Evolutionary conservation across 1,140 invertebrate genomes (phyloP), one percentile per base, ranked within the genome.

Genomic region (Brachionus paranguensis): DNA sequence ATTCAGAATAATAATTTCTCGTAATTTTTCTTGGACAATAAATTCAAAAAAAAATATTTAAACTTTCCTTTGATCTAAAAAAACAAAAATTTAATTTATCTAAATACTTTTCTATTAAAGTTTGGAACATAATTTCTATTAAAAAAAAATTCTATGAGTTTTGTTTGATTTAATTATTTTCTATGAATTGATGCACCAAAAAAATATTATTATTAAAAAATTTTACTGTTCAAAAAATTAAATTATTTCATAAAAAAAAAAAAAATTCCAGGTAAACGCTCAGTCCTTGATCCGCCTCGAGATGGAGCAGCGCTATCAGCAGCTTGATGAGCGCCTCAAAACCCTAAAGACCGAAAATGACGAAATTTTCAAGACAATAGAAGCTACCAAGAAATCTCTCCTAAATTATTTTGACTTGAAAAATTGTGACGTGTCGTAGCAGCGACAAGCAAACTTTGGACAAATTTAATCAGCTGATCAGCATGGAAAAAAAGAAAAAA

Each of bases 341-440:
- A 91, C 92, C 29, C 91, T 97, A 37, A 91, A 93, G 84, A 93
- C 94, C 12, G 95, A 97, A 89, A 95, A 94, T 84, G 95, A 96
- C 88, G 95, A 97, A 90, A 88, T 90, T 8, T 97, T 95, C 94
- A 97, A 97, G 89, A 96, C 95, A 3, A 90, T 98, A 43, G 95
- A 97, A 90, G 95, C 95, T 1, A 95, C 95, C 12, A 96, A 98
- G 89, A 93, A 93, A 64, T 94, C 94, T 74, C 90, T 97, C 47
- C 90, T 96, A 84, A 93, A 94, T 81, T 94, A 95, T 93, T 92
- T 95, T 41, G 93, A 92, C 85, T 91, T 92, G 14, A 93, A 93
- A 86, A 94, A 95, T 89, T 94, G 93, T 86, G 93, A 95, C 86
- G 93, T 92, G 79, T 91, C 92, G 65, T 29, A 84, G 47, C 29